phyloP scores from a whole-genome alignment of 1,140 invertebrate species.

The Nephila pilipes region DNA sequence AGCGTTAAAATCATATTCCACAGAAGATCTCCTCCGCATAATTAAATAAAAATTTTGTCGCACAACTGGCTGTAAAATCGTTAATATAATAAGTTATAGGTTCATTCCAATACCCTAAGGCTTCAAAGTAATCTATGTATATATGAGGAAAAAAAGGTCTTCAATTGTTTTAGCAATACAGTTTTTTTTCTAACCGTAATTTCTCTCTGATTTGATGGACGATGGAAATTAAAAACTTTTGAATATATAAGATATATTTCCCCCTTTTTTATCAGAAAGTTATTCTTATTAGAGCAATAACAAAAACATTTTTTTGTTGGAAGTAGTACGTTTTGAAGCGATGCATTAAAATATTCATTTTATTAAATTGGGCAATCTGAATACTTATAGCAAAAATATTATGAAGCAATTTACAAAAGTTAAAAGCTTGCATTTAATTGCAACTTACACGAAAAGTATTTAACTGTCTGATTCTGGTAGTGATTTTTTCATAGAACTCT shows the following conservation, averaged over 20 bases:
- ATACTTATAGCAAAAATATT: too few species aligned
- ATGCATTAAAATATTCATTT: background rate
- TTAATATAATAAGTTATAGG: constrained; percentile 43
- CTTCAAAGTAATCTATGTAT: background rate
- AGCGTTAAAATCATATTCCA: constrained; percentile 45
- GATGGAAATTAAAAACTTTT: background rate
- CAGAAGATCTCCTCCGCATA: constrained; percentile 38
- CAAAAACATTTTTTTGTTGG: background rate
- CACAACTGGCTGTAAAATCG: constrained; percentile 19
- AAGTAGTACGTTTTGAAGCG: background rate
- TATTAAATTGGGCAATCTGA: too few species aligned
- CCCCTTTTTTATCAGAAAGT: background rate
- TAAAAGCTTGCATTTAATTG: too few species aligned
- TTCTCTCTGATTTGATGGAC: background rate
- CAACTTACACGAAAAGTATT: too few species aligned
- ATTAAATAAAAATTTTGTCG: constrained; percentile 55
- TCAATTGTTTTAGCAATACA: background rate
- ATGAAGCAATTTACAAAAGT: too few species aligned
- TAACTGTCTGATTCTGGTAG: too few species aligned
- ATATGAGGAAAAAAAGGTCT: background rate
- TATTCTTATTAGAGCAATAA: background rate
- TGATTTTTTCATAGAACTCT: too few species aligned
- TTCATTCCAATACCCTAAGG: constrained; percentile 11
- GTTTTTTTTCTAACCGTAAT: background rate
- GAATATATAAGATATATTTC: background rate